phyloP scores from a whole-genome alignment of 2,888 invertebrate genomes.

The Amphipyra tragopoginis region DNA sequence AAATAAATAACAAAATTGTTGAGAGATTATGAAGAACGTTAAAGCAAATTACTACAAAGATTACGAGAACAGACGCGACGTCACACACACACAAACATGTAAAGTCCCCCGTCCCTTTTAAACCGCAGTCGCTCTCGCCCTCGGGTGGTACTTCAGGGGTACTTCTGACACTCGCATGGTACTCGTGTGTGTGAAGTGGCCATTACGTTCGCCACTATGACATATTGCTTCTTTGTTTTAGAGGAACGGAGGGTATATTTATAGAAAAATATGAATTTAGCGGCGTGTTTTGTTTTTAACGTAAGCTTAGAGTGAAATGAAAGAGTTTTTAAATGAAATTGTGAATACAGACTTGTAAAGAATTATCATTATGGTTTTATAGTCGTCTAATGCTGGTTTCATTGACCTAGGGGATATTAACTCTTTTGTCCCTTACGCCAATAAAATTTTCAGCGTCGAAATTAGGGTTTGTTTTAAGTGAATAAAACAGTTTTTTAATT shows the following conservation, averaged over 20 bases:
- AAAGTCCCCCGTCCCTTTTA: conserved; percentile 29
- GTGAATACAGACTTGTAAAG: too few relatives aligned
- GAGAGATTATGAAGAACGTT: too few relatives aligned
- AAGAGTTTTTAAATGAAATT: too few relatives aligned
- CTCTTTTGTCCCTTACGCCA: too few relatives aligned
- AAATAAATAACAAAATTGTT: too few relatives aligned
- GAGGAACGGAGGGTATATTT: conserved; percentile 26
- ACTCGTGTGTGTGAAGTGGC: conserved; percentile 65
- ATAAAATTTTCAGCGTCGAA: too few relatives aligned
- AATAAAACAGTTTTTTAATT: too few relatives aligned
- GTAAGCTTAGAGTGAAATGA: background rate
- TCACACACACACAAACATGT: background rate
- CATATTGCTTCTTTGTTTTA: conserved; percentile 63
- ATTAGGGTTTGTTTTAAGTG: too few relatives aligned
- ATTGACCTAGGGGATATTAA: too few relatives aligned
- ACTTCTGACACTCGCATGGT: conserved; percentile 46
- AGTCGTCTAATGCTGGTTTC: too few relatives aligned
- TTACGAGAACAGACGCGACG: background rate
- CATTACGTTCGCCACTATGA: conserved; percentile 65
- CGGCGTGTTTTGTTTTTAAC: background rate
- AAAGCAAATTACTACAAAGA: background rate
- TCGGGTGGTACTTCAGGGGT: conserved; percentile 36
- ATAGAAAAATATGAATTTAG: conserved; percentile 41
- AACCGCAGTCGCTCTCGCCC: conserved; percentile 35
- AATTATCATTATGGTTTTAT: too few relatives aligned